Evolutionary conservation across 1,140 invertebrate genomes (phyloP).

Genomic region (Leptopilina boulardi): DNA sequence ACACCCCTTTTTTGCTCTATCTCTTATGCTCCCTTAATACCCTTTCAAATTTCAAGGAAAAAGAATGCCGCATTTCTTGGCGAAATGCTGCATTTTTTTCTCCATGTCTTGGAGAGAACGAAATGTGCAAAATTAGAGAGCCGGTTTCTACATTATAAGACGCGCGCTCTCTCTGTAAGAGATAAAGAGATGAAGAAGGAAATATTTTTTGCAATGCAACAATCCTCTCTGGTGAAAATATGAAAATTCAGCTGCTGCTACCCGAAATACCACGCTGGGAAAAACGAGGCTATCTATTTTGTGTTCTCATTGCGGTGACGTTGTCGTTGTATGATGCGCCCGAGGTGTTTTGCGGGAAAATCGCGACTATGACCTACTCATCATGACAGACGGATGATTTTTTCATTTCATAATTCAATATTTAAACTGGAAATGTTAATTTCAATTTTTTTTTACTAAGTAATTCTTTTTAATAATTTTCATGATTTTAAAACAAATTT

Average conservation of each 20-base stretch:
- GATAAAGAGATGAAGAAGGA: background rate
- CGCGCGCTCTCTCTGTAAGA: background rate
- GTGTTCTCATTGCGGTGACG: slow-evolving; percentile 5
- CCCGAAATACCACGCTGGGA: background rate
- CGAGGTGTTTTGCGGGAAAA: background rate
- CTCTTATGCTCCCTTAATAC: background rate
- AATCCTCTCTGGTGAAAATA: slow-evolving; percentile 9
- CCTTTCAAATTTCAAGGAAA: background rate
- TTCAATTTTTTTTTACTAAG: background rate
- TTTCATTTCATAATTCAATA: background rate
- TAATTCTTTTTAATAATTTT: too few species aligned
- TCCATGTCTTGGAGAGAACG: background rate
- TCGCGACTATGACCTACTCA: background rate
- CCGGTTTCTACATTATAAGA: background rate
- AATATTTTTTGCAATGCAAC: slow-evolving; percentile 5
- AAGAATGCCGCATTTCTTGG: background rate
- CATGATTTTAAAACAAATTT: too few species aligned
- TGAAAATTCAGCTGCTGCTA: background rate
- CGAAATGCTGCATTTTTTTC: too few species aligned
- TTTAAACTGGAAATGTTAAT: background rate
- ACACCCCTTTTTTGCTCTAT: background rate
- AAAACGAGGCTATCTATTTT: slow-evolving; percentile 17
- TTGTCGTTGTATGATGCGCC: background rate
- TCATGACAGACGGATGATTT: background rate
- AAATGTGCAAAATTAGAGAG: background rate